Evolutionary conservation across 2,113 vertebrate genomes (phyloP).

Genomic region (Pungitius pungitius): DNA sequence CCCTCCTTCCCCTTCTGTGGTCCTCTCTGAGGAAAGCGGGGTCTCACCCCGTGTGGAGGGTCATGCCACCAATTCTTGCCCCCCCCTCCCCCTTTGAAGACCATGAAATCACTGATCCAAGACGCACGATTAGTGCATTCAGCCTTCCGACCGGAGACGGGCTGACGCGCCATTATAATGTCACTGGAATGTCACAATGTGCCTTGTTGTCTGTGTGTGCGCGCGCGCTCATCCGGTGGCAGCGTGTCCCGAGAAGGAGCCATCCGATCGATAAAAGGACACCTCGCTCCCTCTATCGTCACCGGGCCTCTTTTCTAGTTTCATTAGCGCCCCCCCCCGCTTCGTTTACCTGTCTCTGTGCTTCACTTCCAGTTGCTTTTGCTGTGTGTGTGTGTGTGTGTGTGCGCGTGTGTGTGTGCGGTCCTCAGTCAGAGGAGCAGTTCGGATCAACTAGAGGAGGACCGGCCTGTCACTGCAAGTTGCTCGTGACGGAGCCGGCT

Average conservation of each 20-base stretch:
- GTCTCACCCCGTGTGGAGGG: conserved; percentile 74
- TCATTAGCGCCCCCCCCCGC: conserved; percentile 61
- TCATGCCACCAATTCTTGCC: conserved; percentile 81
- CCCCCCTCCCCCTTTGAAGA: conserved; percentile 65
- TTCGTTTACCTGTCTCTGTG: conserved; percentile 52
- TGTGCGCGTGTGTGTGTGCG: conserved; percentile 23
- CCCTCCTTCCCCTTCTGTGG: conserved; percentile 51
- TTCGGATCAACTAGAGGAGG: conserved; percentile 62
- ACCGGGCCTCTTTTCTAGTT: conserved; percentile 60
- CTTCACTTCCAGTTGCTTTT: conserved; percentile 43
- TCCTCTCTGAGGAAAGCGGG: conserved; percentile 57
- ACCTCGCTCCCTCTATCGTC: conserved; percentile 57
- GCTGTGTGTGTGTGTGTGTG: conserved; percentile 17
- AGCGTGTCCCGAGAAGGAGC: conserved; percentile 67
- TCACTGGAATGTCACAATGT: conserved; percentile 82
- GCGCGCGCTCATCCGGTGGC: conserved; percentile 61
- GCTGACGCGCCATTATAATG: conserved; percentile 78
- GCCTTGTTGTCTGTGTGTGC: conserved; percentile 72
- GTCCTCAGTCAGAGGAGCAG: conserved; percentile 44
- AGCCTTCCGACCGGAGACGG: conserved; percentile 76
- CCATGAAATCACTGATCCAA: conserved; percentile 83
- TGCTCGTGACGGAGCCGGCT: conserved; percentile 65
- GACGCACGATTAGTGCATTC: conserved; percentile 78
- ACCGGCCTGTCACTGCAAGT: conserved; percentile 75
- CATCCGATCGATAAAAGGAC: conserved; percentile 74